Base-by-base conservation (phyloP, 2,797 vertebrate species). In the Thalassophryne amazonica region DNA sequence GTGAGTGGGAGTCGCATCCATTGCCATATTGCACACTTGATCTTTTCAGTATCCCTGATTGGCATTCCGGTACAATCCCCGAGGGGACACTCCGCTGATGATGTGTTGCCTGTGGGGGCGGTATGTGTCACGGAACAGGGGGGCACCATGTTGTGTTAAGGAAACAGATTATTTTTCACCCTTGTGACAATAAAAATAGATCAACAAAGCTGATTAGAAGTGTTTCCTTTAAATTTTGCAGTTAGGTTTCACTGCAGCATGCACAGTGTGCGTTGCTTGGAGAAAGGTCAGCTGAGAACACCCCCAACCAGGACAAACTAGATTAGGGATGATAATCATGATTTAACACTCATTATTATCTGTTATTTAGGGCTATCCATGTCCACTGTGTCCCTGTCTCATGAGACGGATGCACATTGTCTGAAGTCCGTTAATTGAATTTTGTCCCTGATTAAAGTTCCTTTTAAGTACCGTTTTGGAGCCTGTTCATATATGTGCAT, bases 311-410 rank as follows among this genome's bases (percentile, higher is more conserved):
- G 40, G 63, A 60, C 56, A 76, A 64, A 81, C 56, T 64, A 74
- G 71, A 83, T 86, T 81, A 85, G 25, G 17, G 32, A 73, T n/a
- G 76, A 70, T 82, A 78, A 81, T 85, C 75, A 73, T 38, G 28
- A 50, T 77, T 78, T 78, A 76, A 85, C 65, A 65, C 66, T 32
- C 42, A 15, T 69, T 70, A 69, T 76, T 80, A 73, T 79, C 39
- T 80, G 83, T 79, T 78, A 72, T 66, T 85, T 63, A 69, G 59
- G 60, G 20, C 10, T 53, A 60, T 73, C 35, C 11, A 11, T 77
- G 57, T 78, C 78, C 19, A 55, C 38, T 46, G 53, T 71, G 56
- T 67, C 68, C 43, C 20, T 23, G 35, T 49, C 64, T 66, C 42
- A 42, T 34, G 48, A 69, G 59, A 64, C 46, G 20, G 30, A 58